Conservation (phyloP, 2,113 vertebrate genomes). For the Melospiza georgiana region DNA sequence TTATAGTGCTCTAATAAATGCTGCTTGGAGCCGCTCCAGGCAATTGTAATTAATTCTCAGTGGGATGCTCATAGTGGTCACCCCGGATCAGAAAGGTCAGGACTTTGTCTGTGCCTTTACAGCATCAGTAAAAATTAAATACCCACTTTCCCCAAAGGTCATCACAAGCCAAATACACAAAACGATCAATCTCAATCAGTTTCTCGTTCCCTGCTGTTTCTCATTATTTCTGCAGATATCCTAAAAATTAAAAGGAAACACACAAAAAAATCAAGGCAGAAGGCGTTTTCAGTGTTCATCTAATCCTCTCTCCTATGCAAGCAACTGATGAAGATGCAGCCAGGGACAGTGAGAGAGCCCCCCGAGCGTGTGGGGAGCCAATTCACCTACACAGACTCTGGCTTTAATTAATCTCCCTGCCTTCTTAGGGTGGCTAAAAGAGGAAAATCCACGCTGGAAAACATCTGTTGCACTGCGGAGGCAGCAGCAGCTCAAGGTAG, state of each 20-base stretch:
- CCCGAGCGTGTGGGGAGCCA: rapidly evolving
- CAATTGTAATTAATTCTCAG: conserved; percentile 66
- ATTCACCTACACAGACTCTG: background rate
- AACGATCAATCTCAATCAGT: conserved; percentile 35
- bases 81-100: conserved; percentile 54
- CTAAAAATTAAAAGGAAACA: conserved; percentile 47
- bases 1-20: conserved; percentile 39
- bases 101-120: conserved; percentile 56
- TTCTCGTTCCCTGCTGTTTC: background rate
- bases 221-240: conserved; percentile 33
- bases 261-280: background rate
- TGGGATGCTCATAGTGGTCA: conserved; percentile 55
- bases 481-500: background rate
- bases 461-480: conserved; percentile 25
- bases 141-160: conserved; percentile 47
- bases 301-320: background rate
- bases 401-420: conserved; percentile 47
- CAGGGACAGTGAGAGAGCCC: background rate
- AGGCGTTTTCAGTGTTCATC: background rate
- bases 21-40: conserved; percentile 45
- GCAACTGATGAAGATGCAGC: background rate
- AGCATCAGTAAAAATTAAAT: conserved; percentile 68
- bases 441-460: background rate
- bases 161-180: background rate
- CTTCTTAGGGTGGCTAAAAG: conserved; percentile 33